Evolutionary conservation across 2,797 vertebrate species (phyloP).

Genomic region (Sebastes paucispinis): DNA sequence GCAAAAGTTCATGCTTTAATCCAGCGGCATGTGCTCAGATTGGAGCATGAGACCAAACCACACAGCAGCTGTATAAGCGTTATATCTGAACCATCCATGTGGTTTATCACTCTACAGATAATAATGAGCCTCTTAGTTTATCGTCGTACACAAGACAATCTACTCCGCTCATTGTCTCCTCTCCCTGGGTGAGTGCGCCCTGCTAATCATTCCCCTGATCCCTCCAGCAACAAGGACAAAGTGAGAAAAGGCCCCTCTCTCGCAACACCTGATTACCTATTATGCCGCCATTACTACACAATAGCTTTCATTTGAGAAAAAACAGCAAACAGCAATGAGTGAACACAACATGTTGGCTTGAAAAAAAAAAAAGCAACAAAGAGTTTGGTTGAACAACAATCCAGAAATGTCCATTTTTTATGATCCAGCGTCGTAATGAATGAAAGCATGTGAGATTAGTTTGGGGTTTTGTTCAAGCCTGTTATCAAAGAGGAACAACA

Average conservation of each 20-base stretch:
- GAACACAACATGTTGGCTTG: constrained; percentile 2
- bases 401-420: constrained; percentile 51
- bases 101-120: constrained; percentile 71
- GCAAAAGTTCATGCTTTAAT: constrained; percentile 38
- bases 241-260: constrained; percentile 36
- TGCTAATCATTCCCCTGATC: constrained; percentile 50
- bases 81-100: constrained; percentile 67
- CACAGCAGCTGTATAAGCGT: constrained; percentile 43
- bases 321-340: constrained; percentile 31
- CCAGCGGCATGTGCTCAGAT: constrained; percentile 18
- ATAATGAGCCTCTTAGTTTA: constrained; percentile 76
- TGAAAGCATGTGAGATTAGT: constrained; percentile 70
- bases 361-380: constrained; percentile 43
- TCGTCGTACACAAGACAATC: constrained; percentile 64
- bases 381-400: constrained; percentile 41
- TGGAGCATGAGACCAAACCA: constrained; percentile 30
- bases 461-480: constrained; percentile 57
- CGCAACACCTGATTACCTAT: constrained; percentile 58
- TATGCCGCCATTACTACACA: constrained; percentile 10
- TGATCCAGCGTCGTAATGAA: constrained; percentile 68
- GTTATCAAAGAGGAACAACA: constrained; percentile 72
- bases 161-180: constrained; percentile 58
- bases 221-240: constrained; percentile 54
- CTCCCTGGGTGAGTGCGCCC: constrained; percentile 49
- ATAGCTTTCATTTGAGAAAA: constrained; percentile 48